Conservation (phyloP, 2,797 vertebrate genomes). For the Benthosema pterotum region DNA sequence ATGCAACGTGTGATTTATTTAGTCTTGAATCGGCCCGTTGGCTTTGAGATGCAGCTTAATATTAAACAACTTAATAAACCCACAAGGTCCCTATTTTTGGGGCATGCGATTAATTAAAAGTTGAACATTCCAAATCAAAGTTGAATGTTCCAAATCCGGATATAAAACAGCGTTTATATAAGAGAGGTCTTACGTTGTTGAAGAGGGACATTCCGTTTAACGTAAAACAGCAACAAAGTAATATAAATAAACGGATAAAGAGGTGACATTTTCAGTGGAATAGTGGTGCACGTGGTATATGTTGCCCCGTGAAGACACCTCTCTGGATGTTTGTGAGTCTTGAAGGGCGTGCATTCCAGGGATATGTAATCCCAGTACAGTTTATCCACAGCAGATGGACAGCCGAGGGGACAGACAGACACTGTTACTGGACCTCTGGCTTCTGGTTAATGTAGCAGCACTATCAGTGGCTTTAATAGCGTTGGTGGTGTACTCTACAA, state of each 20-base stretch:
- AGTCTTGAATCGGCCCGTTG: slow-evolving; percentile 33
- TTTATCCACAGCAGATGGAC: slow-evolving; percentile 42
- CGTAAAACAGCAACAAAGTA: background rate
- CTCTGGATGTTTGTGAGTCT: slow-evolving; percentile 26
- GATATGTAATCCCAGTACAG: slow-evolving; percentile 46
- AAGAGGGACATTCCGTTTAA: slow-evolving; percentile 9
- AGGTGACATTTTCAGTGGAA: too few species aligned
- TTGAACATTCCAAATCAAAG: too few species aligned
- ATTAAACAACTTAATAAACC: too few species aligned
- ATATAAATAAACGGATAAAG: background rate
- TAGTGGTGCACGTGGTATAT: background rate
- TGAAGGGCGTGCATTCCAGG: slow-evolving; percentile 48
- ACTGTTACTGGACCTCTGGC: slow-evolving; percentile 21
- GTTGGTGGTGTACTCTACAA: too few species aligned
- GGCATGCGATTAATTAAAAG: too few species aligned
- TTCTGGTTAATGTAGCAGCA: slow-evolving; percentile 16
- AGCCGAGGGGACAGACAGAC: slow-evolving; percentile 11
- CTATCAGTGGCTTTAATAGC: too few species aligned
- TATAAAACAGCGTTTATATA: too few species aligned
- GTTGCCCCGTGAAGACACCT: background rate
- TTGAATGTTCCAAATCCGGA: too few species aligned
- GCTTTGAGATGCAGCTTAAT: slow-evolving; percentile 1
- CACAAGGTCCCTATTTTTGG: too few species aligned
- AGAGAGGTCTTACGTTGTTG: background rate
- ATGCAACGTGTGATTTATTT: slow-evolving; percentile 50